Evolutionary conservation across 2,113 vertebrate species (phyloP).

Genomic region (Galemys pyrenaicus): DNA sequence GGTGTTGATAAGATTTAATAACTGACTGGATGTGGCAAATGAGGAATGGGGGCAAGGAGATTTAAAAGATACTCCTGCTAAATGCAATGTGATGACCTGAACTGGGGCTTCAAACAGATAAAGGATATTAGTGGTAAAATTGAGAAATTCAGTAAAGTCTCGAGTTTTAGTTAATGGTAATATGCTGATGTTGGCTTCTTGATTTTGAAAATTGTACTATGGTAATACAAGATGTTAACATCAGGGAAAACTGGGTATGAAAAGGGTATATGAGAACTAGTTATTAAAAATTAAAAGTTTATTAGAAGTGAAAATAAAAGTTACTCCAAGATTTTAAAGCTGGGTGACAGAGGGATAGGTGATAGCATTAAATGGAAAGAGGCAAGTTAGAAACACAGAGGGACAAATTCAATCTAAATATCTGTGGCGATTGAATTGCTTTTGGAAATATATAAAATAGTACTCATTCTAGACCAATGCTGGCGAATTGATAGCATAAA

Average conservation of each 20-base stretch:
- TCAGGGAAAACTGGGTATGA: background rate
- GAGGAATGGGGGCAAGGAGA: background rate
- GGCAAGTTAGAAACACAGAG: constrained; percentile 11
- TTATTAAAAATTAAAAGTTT: constrained; percentile 19
- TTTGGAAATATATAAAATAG: background rate
- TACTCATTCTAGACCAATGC: background rate
- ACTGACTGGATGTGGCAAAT: background rate
- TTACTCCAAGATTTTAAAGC: background rate
- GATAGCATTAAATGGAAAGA: background rate
- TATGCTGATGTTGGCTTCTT: background rate
- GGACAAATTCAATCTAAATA: background rate
- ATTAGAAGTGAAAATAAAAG: constrained; percentile 13
- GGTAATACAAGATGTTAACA: constrained; percentile 16
- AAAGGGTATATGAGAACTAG: background rate
- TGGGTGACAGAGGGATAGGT: background rate
- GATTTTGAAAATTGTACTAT: constrained; percentile 9
- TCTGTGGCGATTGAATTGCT: background rate
- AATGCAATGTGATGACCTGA: background rate
- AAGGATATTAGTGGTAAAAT: background rate
- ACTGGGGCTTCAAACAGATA: constrained; percentile 19
- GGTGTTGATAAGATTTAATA: background rate
- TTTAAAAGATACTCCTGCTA: background rate
- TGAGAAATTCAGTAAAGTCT: background rate
- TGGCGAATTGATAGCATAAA: background rate
- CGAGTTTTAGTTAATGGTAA: constrained; percentile 7